Evolutionary conservation across 2,113 vertebrate genomes (phyloP), one percentile per base, ranked within the genome.

Genomic region (Peucedramus taeniatus): DNA sequence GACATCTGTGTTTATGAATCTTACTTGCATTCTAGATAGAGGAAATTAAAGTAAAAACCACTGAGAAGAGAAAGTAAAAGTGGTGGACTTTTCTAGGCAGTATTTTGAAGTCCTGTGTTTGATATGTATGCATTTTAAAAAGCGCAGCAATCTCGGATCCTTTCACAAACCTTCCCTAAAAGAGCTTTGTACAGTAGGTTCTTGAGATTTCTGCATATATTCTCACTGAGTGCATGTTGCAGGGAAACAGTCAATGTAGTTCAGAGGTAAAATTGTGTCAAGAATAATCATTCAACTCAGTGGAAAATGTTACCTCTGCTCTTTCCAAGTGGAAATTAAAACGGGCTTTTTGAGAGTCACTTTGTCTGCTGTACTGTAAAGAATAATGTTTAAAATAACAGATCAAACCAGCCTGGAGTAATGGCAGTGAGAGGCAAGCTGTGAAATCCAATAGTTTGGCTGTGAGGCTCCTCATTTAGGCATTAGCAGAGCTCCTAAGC

Each of bases 291-390:
- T 93, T 97, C 53, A n/a, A 89, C 93, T 97, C 90, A 96, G 78
- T 98, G 97, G 98, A 98, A 98, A 98, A 98, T 97, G 96, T 98
- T 97, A 97, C 96, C 59, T 91, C 78, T 96, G 59, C 93, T 97
- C 94, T 97, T 98, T 98, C 98, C 98, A 98, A 98, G 94, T 98
- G 94, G 97, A 98, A 98, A 97, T 97, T 97, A 92, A 97, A 97
- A 95, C 28, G 96, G 95, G 87, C 84, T 97, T 97, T 97, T 96
- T 96, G 63, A 97, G 97, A 98, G 97, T 98, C 95, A 84, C 92
- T 98, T 97, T 97, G 96, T 98, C 98, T 97, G 89, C 94, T 97
- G 33, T 91, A 74, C 95, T 96, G 54, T 96, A 94, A 97, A 97
- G 97, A 94, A 84, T 92, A 97, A 97, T 80, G 96, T 98, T 98